A percentile compares a stretch with the other conserved stretches of the same genome.
Conservation (phyloP, 2,888 invertebrate species). For the Melanostoma scalare region DNA sequence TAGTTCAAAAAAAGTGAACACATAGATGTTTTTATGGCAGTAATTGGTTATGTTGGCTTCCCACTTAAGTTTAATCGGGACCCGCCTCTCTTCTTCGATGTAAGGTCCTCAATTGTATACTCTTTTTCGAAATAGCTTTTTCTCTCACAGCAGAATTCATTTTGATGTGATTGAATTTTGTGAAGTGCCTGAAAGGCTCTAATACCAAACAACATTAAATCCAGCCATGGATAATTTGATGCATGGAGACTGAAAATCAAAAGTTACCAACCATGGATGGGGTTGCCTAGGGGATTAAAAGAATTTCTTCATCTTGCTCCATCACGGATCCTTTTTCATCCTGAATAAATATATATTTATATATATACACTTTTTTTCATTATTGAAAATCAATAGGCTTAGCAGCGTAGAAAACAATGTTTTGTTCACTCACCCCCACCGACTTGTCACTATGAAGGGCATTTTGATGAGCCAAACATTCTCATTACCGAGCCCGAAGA, state of each 20-base stretch:
- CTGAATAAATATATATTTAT: conserved; percentile 24
- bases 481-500: conserved; percentile 37
- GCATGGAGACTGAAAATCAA: conserved; percentile 51
- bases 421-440: background rate
- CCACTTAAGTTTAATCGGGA: too few relatives aligned
- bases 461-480: conserved; percentile 64
- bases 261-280: conserved; percentile 37
- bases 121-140: too few relatives aligned
- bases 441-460: conserved; percentile 46
- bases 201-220: background rate
- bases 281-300: conserved; percentile 43
- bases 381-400: conserved; percentile 67
- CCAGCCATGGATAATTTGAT: conserved; percentile 19
- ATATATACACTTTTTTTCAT: conserved; percentile 46
- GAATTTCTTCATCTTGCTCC: conserved; percentile 40
- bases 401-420: conserved; percentile 11
- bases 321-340: conserved; percentile 30
- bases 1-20: too few relatives aligned
- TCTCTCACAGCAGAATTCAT: too few relatives aligned
- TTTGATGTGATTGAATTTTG: too few relatives aligned
- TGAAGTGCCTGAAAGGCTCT: too few relatives aligned
- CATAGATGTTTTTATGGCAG: too few relatives aligned
- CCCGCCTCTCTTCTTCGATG: too few relatives aligned
- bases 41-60: too few relatives aligned
- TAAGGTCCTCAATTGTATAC: too few relatives aligned